Conservation (phyloP, 1,140 invertebrate species). For the Micrasema minimum region DNA sequence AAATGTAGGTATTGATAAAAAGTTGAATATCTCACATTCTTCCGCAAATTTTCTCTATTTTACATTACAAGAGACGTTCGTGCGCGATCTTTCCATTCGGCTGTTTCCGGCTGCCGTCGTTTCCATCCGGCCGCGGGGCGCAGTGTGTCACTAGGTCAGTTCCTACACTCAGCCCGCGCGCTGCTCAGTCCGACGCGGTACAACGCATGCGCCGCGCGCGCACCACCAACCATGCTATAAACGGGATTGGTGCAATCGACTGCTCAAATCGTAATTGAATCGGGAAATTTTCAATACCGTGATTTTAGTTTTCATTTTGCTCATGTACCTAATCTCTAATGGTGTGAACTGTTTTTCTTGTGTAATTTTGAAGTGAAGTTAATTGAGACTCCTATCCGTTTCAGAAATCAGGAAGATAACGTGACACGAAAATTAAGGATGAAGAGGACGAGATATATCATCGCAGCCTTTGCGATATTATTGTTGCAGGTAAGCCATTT, state of each 20-base stretch:
- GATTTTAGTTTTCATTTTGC: neutral
- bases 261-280: too few species aligned
- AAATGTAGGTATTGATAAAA: too few species aligned
- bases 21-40: too few species aligned
- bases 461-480: conserved; percentile 48
- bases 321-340: conserved; percentile 4
- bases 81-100: conserved; percentile 1
- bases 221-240: conserved; percentile 23
- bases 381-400: conserved; percentile 31
- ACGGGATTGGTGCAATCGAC: neutral
- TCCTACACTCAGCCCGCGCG: neutral
- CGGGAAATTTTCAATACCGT: neutral
- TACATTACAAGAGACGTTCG: too few species aligned
- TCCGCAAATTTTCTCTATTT: too few species aligned
- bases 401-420: conserved; percentile 42
- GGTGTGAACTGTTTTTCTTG: conserved; percentile 13
- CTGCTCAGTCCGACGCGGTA: conserved; percentile 25
- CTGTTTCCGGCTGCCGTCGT: neutral
- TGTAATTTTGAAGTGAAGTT: conserved; percentile 28
- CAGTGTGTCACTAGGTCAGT: conserved; percentile 43
- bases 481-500: conserved; percentile 43
- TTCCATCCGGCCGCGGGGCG: neutral
- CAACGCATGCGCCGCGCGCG: conserved; percentile 41
- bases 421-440: conserved; percentile 40
- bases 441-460: conserved; percentile 48